phyloP scores from a whole-genome alignment of 2,888 invertebrate genomes.

The Agapetus fuscipes region DNA sequence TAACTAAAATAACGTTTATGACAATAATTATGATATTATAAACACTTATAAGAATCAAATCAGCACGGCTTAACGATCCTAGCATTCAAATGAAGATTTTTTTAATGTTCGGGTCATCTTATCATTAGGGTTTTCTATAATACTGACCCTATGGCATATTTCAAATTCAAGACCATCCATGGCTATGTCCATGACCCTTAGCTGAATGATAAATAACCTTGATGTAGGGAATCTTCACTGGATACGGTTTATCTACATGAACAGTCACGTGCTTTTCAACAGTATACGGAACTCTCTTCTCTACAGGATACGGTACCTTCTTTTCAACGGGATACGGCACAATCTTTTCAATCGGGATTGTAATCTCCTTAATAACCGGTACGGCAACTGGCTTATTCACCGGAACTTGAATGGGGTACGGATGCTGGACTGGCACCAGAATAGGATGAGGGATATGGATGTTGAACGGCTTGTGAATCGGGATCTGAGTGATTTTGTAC shows the following conservation, averaged over 20 bases:
- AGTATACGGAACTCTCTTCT: conserved; percentile 59
- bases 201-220: conserved; percentile 63
- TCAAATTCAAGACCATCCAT: neutral
- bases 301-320: conserved; percentile 52
- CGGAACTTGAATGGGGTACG: conserved; percentile 58
- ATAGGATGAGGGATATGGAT: conserved; percentile 49
- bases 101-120: too few relatives aligned
- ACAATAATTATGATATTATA: too few relatives aligned
- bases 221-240: conserved; percentile 61
- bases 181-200: conserved; percentile 35
- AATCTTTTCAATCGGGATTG: conserved; percentile 61
- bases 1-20: too few relatives aligned
- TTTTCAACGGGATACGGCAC: conserved; percentile 63
- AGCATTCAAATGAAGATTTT: too few relatives aligned
- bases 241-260: conserved; percentile 58
- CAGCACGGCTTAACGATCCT: too few relatives aligned
- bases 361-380: conserved; percentile 57
- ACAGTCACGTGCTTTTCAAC: conserved; percentile 59
- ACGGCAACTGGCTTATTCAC: conserved; percentile 60
- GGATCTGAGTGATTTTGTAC: conserved; percentile 58
- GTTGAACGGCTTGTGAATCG: conserved; percentile 51
- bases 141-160: too few relatives aligned
- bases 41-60: too few relatives aligned
- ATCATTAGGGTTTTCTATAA: too few relatives aligned
- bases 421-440: conserved; percentile 51